These are phyloP conservation scores for Thera britannica DNA, from an alignment of 2,888 invertebrate species.

Conservation along the genomic window DNA sequence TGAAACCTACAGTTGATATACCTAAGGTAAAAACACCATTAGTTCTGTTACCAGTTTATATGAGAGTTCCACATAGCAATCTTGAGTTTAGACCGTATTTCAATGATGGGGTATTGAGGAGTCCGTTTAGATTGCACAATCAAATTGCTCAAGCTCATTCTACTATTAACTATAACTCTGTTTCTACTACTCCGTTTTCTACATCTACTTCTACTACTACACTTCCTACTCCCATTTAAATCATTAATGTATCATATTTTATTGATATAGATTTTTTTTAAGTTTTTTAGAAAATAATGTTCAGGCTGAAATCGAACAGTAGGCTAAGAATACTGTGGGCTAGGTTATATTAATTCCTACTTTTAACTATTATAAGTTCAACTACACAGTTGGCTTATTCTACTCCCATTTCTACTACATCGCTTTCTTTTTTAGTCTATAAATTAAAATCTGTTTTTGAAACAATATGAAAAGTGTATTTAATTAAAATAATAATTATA, in stretches of 20 bases:
- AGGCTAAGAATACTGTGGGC: too few species aligned
- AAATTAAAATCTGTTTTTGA: conserved; percentile 46
- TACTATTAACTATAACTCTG: not conserved
- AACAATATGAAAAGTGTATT: conserved; percentile 77
- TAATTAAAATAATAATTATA: conserved; percentile 61
- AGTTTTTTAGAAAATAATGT: too few species aligned
- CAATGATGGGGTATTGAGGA: conserved; percentile 48
- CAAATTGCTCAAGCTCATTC: conserved; percentile 33
- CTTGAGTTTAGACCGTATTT: conserved; percentile 37
- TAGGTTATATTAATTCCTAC: too few species aligned
- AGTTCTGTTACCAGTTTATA: conserved; percentile 64
- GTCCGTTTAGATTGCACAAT: conserved; percentile 43
- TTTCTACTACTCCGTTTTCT: conserved; percentile 15
- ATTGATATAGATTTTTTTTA: too few species aligned
- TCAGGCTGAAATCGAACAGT: too few species aligned
- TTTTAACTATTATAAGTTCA: too few species aligned
- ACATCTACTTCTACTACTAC: conserved; percentile 11
- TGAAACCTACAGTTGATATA: conserved; percentile 47
- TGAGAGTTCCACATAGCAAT: conserved; percentile 47
- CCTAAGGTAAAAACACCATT: conserved; percentile 45
- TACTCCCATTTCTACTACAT: not conserved
- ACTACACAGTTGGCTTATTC: not conserved
- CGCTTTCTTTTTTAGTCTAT: not conserved
- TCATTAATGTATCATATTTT: not conserved
- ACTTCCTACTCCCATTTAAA: conserved; percentile 15